Evolutionary conservation across 2,797 vertebrate species (phyloP).

Genomic region (Enteromius radiatus): DNA sequence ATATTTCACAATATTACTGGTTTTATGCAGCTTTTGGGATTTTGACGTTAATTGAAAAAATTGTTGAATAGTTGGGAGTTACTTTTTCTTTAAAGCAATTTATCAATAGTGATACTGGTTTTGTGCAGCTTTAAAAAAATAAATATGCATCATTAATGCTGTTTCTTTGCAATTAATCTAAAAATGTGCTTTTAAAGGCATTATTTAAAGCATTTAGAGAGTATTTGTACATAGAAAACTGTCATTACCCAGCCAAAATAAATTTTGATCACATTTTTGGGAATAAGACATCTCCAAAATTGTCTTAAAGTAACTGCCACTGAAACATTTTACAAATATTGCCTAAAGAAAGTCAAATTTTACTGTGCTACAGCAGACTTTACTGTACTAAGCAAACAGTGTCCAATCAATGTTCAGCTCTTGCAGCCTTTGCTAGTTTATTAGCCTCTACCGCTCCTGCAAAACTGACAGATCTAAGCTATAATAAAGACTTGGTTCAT

Average conservation of each 20-base stretch:
- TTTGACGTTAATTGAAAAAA: background rate
- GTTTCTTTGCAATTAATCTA: no score
- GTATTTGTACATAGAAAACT: background rate
- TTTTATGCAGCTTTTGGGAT: background rate
- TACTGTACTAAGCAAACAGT: background rate
- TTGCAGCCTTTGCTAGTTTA: background rate
- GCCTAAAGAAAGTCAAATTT: background rate
- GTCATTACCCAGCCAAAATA: background rate
- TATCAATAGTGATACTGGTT: background rate
- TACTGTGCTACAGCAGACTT: background rate
- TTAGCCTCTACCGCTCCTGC: background rate
- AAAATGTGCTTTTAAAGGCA: background rate
- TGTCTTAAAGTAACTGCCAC: background rate
- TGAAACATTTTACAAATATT: background rate
- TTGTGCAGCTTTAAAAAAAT: background rate
- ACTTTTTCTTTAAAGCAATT: no score
- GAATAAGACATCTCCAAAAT: background rate
- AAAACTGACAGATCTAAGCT: conserved; percentile 30
- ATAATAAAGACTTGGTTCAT: conserved; percentile 34
- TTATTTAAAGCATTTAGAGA: background rate
- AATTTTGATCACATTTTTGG: background rate
- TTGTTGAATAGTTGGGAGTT: no score
- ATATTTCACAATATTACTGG: background rate
- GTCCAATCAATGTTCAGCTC: background rate
- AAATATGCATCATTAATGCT: background rate